These are phyloP conservation scores for Lycaena phlaeas DNA, from an alignment of 2,888 invertebrate species.

Conservation along the genomic window DNA sequence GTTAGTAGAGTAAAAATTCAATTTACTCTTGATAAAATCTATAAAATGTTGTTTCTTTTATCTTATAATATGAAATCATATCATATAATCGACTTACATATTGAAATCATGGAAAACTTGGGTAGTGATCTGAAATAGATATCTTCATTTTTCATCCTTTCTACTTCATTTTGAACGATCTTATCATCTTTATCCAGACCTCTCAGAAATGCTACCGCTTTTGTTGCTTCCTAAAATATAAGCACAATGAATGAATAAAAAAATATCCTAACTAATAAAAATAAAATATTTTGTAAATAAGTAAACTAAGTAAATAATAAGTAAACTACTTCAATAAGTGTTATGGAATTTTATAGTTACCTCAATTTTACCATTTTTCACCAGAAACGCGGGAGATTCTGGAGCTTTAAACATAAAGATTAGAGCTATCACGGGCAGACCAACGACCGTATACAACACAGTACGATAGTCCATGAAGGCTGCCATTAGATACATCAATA, in stretches of 20 bases:
- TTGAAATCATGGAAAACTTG: background rate
- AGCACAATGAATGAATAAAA: too few species aligned
- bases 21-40: too few species aligned
- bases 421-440: slow-evolving; percentile 31
- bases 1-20: too few species aligned
- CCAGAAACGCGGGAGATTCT: slow-evolving; percentile 52
- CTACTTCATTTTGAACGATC: background rate
- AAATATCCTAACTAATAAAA: too few species aligned
- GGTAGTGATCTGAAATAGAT: background rate
- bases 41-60: too few species aligned
- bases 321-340: too few species aligned
- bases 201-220: background rate
- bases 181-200: background rate
- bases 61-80: too few species aligned
- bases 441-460: slow-evolving; percentile 33
- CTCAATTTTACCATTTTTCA: slow-evolving; percentile 39
- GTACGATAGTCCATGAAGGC: slow-evolving; percentile 37
- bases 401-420: slow-evolving; percentile 41
- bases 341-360: too few species aligned
- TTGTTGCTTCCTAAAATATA: background rate
- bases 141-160: background rate
- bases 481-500: slow-evolving; percentile 43
- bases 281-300: too few species aligned
- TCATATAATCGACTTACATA: too few species aligned
- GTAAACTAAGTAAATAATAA: too few species aligned